Evolutionary conservation across 2,888 invertebrate genomes (phyloP).

Genomic region (Bugulina stolonifera): DNA sequence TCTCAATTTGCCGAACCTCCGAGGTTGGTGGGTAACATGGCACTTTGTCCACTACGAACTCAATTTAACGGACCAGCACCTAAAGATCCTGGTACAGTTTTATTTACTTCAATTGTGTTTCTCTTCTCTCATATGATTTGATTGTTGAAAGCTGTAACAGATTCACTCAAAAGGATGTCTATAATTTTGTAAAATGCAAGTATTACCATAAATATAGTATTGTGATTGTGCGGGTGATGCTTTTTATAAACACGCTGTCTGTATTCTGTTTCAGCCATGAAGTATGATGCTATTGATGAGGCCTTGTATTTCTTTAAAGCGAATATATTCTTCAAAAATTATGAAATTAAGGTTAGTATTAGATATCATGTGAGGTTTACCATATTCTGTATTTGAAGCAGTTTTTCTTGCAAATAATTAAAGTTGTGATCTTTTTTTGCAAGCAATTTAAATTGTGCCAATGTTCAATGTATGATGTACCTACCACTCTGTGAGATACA

Average conservation of each 20-base stretch:
- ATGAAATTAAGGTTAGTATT: constrained; percentile 82
- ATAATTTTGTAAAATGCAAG: background rate
- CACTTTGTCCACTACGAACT: constrained; percentile 82
- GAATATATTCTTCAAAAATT: constrained; percentile 96
- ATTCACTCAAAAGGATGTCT: no score
- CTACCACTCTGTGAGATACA: no score
- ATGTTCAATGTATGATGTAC: background rate
- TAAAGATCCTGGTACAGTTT: constrained; percentile 33
- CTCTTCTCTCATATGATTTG: background rate
- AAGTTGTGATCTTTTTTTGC: no score
- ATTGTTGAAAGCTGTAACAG: background rate
- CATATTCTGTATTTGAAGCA: no score
- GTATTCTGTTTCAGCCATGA: constrained; percentile 56
- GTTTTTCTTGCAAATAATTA: no score
- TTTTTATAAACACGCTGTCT: background rate
- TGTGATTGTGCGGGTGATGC: background rate
- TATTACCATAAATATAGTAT: background rate
- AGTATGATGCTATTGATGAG: constrained; percentile 91
- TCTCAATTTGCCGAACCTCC: constrained; percentile 74
- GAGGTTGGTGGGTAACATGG: constrained; percentile 81
- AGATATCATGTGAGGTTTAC: no score
- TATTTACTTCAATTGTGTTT: background rate
- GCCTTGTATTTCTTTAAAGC: constrained; percentile 95
- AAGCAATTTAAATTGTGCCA: no score
- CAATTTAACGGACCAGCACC: constrained; percentile 89